Conservation (phyloP, 2,888 invertebrate genomes). For the Xanthorhoe designata region DNA sequence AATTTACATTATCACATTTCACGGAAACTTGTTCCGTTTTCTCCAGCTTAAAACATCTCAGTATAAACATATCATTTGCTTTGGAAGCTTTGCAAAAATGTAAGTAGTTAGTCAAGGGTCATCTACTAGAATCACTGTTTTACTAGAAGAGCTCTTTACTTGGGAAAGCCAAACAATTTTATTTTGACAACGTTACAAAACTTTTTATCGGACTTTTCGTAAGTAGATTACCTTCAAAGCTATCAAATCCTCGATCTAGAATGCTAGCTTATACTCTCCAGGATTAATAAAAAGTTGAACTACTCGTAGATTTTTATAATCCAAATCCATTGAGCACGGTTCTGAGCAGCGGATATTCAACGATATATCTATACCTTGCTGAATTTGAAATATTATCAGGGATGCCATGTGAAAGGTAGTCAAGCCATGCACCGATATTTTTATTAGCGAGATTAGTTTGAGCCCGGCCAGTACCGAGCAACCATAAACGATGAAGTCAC, state of each 20-base stretch:
- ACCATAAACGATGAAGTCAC: constrained; percentile 46
- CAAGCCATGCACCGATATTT: constrained; percentile 35
- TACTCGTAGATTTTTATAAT: not conserved
- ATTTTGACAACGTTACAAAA: not conserved
- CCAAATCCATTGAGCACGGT: constrained; percentile 3
- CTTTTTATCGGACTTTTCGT: not conserved
- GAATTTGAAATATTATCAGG: constrained; percentile 27
- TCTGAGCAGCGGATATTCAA: constrained; percentile 14
- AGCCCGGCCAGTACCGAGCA: constrained; percentile 36
- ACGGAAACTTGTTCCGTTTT: constrained; percentile 54
- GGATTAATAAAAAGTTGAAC: not conserved
- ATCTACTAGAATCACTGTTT: constrained; percentile 8
- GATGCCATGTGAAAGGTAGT: constrained; percentile 26
- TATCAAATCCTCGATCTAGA: not conserved
- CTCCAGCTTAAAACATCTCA: constrained; percentile 51
- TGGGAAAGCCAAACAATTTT: not conserved
- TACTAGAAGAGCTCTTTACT: not conserved
- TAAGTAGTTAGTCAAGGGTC: not conserved
- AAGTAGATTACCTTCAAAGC: not conserved
- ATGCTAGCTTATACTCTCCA: not conserved
- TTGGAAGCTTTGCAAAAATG: constrained; percentile 12
- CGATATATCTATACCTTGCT: constrained; percentile 17
- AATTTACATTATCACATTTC: constrained; percentile 67
- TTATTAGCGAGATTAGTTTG: constrained; percentile 38
- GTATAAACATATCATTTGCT: constrained; percentile 39